Base-by-base conservation (phyloP, 2,113 vertebrate species). In the Glaucidium brasilianum region DNA sequence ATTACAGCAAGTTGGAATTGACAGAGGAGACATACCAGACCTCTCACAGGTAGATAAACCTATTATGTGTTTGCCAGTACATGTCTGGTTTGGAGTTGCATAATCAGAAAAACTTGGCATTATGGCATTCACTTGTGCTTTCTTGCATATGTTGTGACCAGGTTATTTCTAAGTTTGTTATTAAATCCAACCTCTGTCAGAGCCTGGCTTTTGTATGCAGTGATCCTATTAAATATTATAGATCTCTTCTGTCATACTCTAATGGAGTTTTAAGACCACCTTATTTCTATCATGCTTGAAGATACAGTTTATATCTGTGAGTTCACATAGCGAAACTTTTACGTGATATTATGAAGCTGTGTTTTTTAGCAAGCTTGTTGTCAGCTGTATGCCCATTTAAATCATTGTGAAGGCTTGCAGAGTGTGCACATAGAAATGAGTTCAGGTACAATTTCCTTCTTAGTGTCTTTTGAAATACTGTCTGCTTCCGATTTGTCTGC, bases 11-110 rank as follows among this genome's bases (percentile, higher is more conserved):
- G 99, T 99, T 97, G 99, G 99, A 94, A 99, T 99, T 81, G 99
- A 99, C 97, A 99, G 99, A 98, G 99, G 99, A 85, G 99, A 99
- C 97, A 99, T 99, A 96, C 99, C 99, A 96, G 99, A 99, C 94
- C 98, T 99, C 96, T 99, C 99, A 88, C 99, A 99, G 99, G 99
- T 99, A 98, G 98, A 90, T 94, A 77, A 94, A 82, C 71, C 34
- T 77, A 86, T 96, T 92, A 37, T 32, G 37, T 59, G 55, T 90
- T 84, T 96, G 69, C 32, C 35, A 30, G 34, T 72, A 35, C 84
- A 11, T 58, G 86, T 92, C 75, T 82, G 12, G 3, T 90, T 62
- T 15, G 73, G 50, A 30, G 9, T 88, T 93, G 74, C 37, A 29
- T 92, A 90, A 94, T 71, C 23, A 71, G 73, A 71, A 95, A 45